Percentiles rank a stretch among this genome's conserved stretches.
phyloP scores from a whole-genome alignment of 64 coral and sea anemone species.

The Montipora capricornis region DNA sequence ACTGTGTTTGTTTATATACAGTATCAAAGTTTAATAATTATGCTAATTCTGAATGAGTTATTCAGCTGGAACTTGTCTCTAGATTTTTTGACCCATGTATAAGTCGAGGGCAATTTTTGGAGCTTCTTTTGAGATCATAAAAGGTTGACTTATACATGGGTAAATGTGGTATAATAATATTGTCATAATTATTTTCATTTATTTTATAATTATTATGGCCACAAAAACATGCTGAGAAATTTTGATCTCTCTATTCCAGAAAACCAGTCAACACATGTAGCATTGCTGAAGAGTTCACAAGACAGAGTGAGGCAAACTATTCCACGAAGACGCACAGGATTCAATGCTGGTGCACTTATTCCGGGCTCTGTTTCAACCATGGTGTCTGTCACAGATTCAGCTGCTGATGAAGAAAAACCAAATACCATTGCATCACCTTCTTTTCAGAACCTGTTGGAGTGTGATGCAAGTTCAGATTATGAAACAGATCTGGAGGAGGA shows the following conservation, averaged over 20 bases:
- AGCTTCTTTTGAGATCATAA: too few species aligned
- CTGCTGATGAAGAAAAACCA: conserved; percentile 12
- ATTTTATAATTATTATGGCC: too few species aligned
- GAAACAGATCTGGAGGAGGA: conserved; percentile 78
- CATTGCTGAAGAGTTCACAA: neutral
- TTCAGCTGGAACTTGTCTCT: too few species aligned
- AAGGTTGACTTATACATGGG: too few species aligned
- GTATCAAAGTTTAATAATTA: too few species aligned
- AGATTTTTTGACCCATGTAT: too few species aligned
- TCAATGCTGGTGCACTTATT: conserved; percentile 49
- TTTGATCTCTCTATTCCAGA: neutral
- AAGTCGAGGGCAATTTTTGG: too few species aligned
- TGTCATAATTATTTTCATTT: too few species aligned
- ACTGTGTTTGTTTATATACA: too few species aligned
- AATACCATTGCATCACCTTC: conserved; percentile 1
- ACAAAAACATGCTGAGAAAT: too few species aligned
- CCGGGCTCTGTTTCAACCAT: conserved; percentile 70
- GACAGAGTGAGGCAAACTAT: conserved; percentile 7
- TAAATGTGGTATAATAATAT: too few species aligned
- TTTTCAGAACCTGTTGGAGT: conserved; percentile 49
- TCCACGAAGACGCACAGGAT: conserved; percentile 23
- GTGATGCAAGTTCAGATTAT: conserved; percentile 72
- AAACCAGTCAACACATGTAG: neutral
- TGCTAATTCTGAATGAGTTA: too few species aligned
- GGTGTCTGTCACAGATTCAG: conserved; percentile 49